Evolutionary conservation across 23 tunicate genomes (phyloP).

Genomic region (Trididemnum miniatum): DNA sequence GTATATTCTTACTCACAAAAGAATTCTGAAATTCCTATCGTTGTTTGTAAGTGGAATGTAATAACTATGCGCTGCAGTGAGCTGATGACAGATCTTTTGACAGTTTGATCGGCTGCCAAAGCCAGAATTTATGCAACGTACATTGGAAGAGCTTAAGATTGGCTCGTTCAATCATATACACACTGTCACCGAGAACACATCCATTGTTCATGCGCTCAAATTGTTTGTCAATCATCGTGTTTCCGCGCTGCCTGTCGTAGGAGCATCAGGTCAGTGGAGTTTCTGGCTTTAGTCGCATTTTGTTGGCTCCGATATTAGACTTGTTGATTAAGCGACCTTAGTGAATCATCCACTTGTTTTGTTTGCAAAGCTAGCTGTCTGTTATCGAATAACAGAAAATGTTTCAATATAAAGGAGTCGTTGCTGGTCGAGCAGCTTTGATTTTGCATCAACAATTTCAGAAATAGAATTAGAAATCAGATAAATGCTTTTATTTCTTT

Average conservation of each 20-base stretch:
- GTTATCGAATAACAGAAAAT: background rate
- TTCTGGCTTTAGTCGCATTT: background rate
- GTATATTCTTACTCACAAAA: constrained; percentile 94
- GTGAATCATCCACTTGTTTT: background rate
- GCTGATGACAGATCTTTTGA: too few species aligned
- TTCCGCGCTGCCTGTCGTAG: constrained; percentile 91
- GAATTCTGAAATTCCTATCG: constrained; percentile 80
- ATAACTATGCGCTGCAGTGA: too few species aligned
- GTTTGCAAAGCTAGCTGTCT: background rate
- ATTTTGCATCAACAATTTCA: too few species aligned
- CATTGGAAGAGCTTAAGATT: constrained; percentile 70
- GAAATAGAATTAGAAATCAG: too few species aligned
- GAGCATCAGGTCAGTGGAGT: background rate
- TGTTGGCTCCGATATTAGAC: background rate
- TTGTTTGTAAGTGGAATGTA: constrained; percentile 65
- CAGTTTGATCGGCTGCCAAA: constrained; percentile 34
- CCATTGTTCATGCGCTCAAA: constrained; percentile 71
- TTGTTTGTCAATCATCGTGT: constrained; percentile 86
- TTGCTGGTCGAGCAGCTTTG: too few species aligned
- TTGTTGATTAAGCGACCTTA: background rate
- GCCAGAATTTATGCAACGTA: constrained; percentile 80
- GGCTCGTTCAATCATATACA: constrained; percentile 73
- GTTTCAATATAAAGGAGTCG: too few species aligned
- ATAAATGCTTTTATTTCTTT: too few species aligned
- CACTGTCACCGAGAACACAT: constrained; percentile 83